Evolutionary conservation across 2,797 vertebrate species (phyloP), one percentile per base, ranked within the genome.

Genomic region (Eurystomus glaucurus): DNA sequence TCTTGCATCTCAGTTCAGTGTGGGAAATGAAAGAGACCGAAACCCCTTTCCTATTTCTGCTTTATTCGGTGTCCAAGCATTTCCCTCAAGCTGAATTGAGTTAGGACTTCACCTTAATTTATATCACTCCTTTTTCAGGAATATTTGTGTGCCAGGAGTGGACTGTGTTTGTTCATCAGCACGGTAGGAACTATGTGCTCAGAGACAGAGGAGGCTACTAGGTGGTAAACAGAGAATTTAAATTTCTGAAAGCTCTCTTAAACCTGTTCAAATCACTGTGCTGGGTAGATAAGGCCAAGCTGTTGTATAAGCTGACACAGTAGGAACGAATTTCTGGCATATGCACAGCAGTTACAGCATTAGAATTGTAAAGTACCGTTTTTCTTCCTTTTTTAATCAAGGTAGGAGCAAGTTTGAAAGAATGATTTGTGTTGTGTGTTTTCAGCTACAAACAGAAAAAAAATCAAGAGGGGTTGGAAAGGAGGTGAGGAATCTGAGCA

Each of bases 261-360:
- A 96, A 96, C 94, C 90, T 93, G 82, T 88, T 96, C 82, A 93
- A 81, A 97, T 96, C 95, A 97, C 96, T 98, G 97, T 28, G 35
- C 78, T 64, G 79, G 35, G 51, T 16, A 96, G 97, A 98, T 98
- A 97, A 97, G 96, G 78, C 77, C 62, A 41, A 50, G 88, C 64
- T 85, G 75, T 88, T 94, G 77, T 84, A 54, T 31, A 91, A 96
- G 94, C 86, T 95, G 96, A 88, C 93, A 92, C 65, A 90, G 82
- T 86, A 85, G 74, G 92, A 95, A 89, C 87, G 70, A 97, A 97
- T 79, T 97, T 90, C 91, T 96, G 95, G 94, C 91, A 31, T 77
- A 46, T 6, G 71, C 0, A 6, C 86, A 89, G 80, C 87, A 81
- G 71, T 89, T 66, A 57, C 62, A 37, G 76, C 80, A 95, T 96